Conservation (phyloP, 2,888 invertebrate genomes). For the Drosophila helvetica region DNA sequence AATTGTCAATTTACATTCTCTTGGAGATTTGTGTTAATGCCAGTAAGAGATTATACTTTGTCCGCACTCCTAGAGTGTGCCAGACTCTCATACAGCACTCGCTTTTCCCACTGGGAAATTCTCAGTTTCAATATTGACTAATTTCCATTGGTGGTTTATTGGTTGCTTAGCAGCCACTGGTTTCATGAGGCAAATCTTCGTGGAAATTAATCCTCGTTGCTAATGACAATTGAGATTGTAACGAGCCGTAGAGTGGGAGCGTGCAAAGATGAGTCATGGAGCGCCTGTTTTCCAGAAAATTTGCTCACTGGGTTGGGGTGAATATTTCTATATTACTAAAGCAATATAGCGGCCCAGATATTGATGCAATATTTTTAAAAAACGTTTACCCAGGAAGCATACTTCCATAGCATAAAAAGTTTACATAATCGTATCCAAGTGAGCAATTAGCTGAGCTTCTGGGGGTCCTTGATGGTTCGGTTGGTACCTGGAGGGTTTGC, state of each 20-base stretch:
- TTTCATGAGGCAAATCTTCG: neutral
- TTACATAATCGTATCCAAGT: neutral
- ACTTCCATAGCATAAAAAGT: neutral
- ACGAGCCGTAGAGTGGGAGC: neutral
- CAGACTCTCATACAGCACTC: no score
- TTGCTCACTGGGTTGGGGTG: no score
- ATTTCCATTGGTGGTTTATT: neutral
- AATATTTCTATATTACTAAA: no score
- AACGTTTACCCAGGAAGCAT: no score
- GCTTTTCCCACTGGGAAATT: no score
- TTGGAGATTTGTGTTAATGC: neutral
- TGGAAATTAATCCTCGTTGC: neutral
- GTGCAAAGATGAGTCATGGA: neutral
- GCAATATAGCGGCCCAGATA: no score
- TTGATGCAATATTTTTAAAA: no score
- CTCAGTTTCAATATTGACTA: neutral
- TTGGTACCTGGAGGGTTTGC: conserved; percentile 23
- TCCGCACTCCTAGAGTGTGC: no score
- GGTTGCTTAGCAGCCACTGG: neutral
- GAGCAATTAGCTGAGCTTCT: neutral
- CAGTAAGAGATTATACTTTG: neutral
- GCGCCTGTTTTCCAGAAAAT: no score
- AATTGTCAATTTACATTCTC: neutral
- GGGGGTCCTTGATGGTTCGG: neutral
- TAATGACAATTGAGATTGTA: neutral